phyloP scores from a whole-genome alignment of 2,888 invertebrate genomes.

The Agonopterix subpropinquella region DNA sequence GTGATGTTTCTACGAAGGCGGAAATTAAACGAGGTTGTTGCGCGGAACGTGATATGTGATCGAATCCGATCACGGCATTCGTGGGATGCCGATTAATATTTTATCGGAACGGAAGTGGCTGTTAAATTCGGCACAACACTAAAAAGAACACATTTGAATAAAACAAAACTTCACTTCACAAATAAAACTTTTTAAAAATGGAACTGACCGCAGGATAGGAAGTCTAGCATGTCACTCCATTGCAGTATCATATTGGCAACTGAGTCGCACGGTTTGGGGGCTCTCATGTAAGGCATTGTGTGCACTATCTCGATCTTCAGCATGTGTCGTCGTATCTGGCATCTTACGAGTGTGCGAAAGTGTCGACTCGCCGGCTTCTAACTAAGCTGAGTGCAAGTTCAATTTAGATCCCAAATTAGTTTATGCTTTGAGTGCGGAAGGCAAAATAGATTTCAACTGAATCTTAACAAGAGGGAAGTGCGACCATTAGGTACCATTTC shows the following conservation, averaged over 20 bases:
- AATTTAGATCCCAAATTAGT: slow-evolving; percentile 24
- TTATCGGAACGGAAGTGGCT: slow-evolving; percentile 18
- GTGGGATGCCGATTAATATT: neutral
- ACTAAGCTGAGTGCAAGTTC: slow-evolving; percentile 44
- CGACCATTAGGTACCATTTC: no score
- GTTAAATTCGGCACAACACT: neutral
- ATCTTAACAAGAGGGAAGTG: no score
- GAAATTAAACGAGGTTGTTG: slow-evolving; percentile 33
- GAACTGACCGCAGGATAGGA: slow-evolving; percentile 64
- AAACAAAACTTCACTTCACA: neutral
- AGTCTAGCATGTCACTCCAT: slow-evolving; percentile 70
- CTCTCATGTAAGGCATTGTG: slow-evolving; percentile 35
- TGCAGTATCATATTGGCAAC: slow-evolving; percentile 67
- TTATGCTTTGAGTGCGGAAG: no score
- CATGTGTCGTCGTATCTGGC: slow-evolving; percentile 20
- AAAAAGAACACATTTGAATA: neutral
- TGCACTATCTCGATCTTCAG: slow-evolving; percentile 47
- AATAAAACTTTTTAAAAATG: slow-evolving; percentile 16
- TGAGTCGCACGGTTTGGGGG: slow-evolving; percentile 53
- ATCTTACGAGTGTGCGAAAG: slow-evolving; percentile 28
- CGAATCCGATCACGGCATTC: slow-evolving; percentile 27
- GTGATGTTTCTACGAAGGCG: slow-evolving; percentile 42
- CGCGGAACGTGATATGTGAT: slow-evolving; percentile 33
- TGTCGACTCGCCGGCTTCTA: slow-evolving; percentile 21
- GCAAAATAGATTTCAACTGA: no score